Evolutionary conservation across 2,888 invertebrate genomes (phyloP).

Genomic region (Cosmorhoe ocellata): DNA sequence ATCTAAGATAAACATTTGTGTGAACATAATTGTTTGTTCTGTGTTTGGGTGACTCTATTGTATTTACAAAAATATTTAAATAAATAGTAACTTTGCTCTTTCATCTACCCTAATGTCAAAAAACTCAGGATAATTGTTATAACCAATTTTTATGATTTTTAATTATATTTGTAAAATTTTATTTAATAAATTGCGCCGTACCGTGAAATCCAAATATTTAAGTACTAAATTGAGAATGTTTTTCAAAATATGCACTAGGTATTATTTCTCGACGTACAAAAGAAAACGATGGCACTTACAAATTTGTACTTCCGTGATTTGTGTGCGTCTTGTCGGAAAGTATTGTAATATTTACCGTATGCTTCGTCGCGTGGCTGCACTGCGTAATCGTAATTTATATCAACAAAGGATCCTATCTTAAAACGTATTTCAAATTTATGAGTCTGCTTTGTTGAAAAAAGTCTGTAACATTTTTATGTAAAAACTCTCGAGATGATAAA

Average conservation of each 20-base stretch:
- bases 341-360: conserved; percentile 72
- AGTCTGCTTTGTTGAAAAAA: conserved; percentile 69
- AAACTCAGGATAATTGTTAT: no score
- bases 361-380: conserved; percentile 69
- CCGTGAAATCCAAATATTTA: no score
- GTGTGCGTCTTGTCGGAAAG: conserved; percentile 59
- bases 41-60: no score
- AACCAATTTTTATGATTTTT: no score
- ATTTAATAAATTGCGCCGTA: no score
- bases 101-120: no score
- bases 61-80: no score
- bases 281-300: conserved; percentile 53
- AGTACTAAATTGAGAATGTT: neutral
- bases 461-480: conserved; percentile 67
- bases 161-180: no score
- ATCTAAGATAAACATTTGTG: no score
- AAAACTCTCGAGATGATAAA: conserved; percentile 61
- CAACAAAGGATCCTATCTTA: conserved; percentile 73
- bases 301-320: conserved; percentile 71
- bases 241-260: conserved; percentile 41
- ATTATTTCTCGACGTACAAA: conserved; percentile 54
- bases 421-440: conserved; percentile 76
- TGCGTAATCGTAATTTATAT: conserved; percentile 77
- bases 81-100: no score
- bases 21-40: no score